A percentile compares a stretch with the other conserved stretches of the same genome.
Conservation (phyloP, 2,797 vertebrate species). For the Acipenser oxyrinchus region DNA sequence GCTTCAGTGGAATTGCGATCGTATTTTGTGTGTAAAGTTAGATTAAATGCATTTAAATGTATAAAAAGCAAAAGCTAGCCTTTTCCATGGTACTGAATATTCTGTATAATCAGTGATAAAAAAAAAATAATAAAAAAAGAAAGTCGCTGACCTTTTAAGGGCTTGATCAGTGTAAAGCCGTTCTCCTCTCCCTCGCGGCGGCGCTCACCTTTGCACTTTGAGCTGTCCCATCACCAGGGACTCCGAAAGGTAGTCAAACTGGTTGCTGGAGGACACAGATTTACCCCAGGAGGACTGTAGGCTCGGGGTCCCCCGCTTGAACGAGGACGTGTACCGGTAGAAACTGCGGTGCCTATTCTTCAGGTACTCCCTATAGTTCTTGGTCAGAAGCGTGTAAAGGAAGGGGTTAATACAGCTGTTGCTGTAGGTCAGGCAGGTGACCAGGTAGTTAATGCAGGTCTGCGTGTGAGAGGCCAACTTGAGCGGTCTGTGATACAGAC, state of each 20-base stretch:
- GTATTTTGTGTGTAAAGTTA: too few relatives aligned
- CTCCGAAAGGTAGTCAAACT: conserved; percentile 74
- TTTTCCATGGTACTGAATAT: too few relatives aligned
- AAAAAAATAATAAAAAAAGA: too few relatives aligned
- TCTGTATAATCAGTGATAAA: too few relatives aligned
- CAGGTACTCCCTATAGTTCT: conserved; percentile 74
- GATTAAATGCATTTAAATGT: too few relatives aligned
- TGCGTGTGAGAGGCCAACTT: conserved; percentile 69
- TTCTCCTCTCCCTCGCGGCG: too few relatives aligned
- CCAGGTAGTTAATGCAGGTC: conserved; percentile 84
- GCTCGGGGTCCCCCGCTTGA: conserved; percentile 73
- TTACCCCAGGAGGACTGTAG: conserved; percentile 76
- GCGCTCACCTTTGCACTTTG: conserved; percentile 54
- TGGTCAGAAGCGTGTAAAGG: conserved; percentile 73
- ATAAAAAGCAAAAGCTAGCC: too few relatives aligned
- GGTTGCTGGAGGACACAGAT: conserved; percentile 76
- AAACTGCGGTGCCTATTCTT: conserved; percentile 75
- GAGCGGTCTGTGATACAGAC: conserved; percentile 71
- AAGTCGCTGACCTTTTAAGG: too few relatives aligned
- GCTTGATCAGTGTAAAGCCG: too few relatives aligned
- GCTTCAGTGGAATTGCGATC: too few relatives aligned
- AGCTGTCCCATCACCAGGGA: conserved; percentile 70
- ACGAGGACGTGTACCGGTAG: conserved; percentile 81
- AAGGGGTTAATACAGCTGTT: conserved; percentile 80
- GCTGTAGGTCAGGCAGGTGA: conserved; percentile 74